phyloP scores from a whole-genome alignment of 2,113 vertebrate species.

The Chloropsis cyanopogon region DNA sequence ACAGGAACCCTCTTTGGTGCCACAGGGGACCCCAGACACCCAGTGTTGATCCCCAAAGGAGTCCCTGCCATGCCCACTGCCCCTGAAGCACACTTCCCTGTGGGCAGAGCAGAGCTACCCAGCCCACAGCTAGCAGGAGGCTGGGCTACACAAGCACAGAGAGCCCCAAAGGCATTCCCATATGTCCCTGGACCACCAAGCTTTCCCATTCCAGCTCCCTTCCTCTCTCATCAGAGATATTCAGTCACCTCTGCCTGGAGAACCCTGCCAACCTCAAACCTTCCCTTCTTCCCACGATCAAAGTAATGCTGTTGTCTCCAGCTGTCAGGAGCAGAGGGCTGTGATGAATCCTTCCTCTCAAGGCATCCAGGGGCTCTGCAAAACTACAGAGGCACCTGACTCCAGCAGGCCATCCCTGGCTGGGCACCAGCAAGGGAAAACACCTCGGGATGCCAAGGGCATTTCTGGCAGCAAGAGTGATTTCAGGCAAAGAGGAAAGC shows the following conservation, averaged over 20 bases:
- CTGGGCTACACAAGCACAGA: background rate
- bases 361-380: background rate
- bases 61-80: background rate
- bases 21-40: background rate
- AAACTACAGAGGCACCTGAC: background rate
- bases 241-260: background rate
- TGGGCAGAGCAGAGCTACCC: background rate
- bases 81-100: background rate
- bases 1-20: background rate
- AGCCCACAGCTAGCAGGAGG: background rate
- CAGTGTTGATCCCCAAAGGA: background rate
- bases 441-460: constrained; percentile 34
- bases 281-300: accelerated
- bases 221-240: background rate
- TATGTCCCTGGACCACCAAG: background rate
- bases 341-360: background rate
- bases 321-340: background rate
- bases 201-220: background rate
- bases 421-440: accelerated
- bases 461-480: background rate
- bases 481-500: background rate
- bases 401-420: background rate
- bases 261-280: background rate
- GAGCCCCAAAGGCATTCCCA: background rate
- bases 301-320: background rate